Evolutionary conservation across 2,888 invertebrate genomes (phyloP).

Genomic region (Dascillus cervinus): DNA sequence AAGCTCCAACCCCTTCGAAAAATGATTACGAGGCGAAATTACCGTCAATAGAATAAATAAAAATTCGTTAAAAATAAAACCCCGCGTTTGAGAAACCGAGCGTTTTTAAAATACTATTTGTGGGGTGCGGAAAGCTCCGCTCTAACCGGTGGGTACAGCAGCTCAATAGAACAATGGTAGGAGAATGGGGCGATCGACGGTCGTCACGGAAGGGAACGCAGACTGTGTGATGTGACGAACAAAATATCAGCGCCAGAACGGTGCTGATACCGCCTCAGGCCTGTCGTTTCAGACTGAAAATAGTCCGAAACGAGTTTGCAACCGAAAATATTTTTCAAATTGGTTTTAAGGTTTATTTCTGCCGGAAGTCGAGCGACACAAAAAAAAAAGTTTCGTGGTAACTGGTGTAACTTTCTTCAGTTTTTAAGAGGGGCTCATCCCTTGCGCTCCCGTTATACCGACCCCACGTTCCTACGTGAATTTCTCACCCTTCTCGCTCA

Average conservation of each 20-base stretch:
- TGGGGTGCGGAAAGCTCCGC: slow-evolving; percentile 11
- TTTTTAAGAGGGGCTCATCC: slow-evolving; percentile 15
- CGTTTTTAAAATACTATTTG: slow-evolving; percentile 6
- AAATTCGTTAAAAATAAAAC: not conserved
- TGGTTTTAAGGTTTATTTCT: no score
- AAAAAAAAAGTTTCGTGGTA: slow-evolving; percentile 14
- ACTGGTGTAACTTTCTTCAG: slow-evolving; percentile 14
- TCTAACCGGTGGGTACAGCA: slow-evolving; percentile 17
- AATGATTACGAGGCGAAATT: not conserved
- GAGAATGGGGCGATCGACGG: slow-evolving; percentile 26
- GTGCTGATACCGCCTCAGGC: not conserved
- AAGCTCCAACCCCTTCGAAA: no score
- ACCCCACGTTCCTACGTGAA: slow-evolving; percentile 30
- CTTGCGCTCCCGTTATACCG: slow-evolving; percentile 26
- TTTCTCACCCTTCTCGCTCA: slow-evolving; percentile 22
- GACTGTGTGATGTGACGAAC: slow-evolving; percentile 26
- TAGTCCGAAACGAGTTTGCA: not conserved
- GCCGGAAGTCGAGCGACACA: no score
- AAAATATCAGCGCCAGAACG: slow-evolving; percentile 17
- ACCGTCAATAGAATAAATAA: not conserved
- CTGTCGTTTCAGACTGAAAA: not conserved
- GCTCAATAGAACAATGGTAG: slow-evolving; percentile 24
- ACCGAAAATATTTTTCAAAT: no score
- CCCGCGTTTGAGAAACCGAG: not conserved
- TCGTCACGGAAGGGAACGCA: slow-evolving; percentile 27